Percentiles rank a stretch among this genome's conserved stretches.
Conservation (phyloP, 2,888 invertebrate species). For the Rhogogaster chlorosoma region DNA sequence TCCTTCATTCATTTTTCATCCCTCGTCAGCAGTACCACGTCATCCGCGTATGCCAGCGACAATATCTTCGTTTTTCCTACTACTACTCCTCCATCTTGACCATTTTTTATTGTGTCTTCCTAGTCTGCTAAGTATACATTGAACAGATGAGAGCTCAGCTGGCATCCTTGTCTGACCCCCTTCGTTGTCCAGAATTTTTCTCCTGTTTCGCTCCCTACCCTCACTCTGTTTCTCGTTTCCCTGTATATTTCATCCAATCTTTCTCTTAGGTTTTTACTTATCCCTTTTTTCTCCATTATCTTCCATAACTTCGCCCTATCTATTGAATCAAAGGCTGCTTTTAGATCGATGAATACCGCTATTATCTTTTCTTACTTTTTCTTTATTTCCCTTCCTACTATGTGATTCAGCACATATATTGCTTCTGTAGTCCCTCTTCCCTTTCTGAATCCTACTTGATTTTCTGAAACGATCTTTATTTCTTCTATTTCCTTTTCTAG, state of each 20-base stretch:
- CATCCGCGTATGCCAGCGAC: slow-evolving; percentile 52
- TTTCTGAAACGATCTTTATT: slow-evolving; percentile 28
- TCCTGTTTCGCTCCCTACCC: not conserved
- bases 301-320: slow-evolving; percentile 49
- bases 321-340: slow-evolving; percentile 56
- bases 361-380: slow-evolving; percentile 50
- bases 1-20: slow-evolving; percentile 35
- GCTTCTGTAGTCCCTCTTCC: slow-evolving; percentile 52
- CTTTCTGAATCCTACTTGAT: slow-evolving; percentile 53
- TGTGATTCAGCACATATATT: slow-evolving; percentile 50
- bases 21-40: slow-evolving; percentile 49
- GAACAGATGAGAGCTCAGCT: slow-evolving; percentile 46
- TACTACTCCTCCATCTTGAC: slow-evolving; percentile 47
- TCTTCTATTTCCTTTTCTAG: slow-evolving; percentile 42
- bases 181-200: slow-evolving; percentile 39
- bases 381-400: slow-evolving; percentile 43
- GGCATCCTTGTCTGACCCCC: slow-evolving; percentile 53
- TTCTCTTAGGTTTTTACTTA: slow-evolving; percentile 21
- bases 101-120: slow-evolving; percentile 50
- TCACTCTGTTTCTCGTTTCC: slow-evolving; percentile 51
- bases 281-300: slow-evolving; percentile 32
- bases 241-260: slow-evolving; percentile 49
- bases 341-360: slow-evolving; percentile 51
- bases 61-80: slow-evolving; percentile 43
- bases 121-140: slow-evolving; percentile 53